Conservation (phyloP, 1,140 invertebrate genomes). For the Aethina tumida region DNA sequence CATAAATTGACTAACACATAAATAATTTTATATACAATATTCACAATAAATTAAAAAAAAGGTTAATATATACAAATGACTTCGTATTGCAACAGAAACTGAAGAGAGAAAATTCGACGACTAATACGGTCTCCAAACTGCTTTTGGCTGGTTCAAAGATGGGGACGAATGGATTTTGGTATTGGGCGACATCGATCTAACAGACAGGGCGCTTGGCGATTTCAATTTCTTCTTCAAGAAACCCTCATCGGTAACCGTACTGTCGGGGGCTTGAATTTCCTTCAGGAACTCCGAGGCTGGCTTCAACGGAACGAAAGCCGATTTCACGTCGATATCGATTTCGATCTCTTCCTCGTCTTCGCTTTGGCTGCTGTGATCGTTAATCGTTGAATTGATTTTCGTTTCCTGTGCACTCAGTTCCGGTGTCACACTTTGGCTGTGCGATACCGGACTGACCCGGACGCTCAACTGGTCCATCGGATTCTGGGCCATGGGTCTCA, state of each 20-base stretch:
- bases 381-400: constrained; percentile 50
- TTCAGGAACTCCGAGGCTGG: constrained; percentile 36
- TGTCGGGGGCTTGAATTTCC: constrained; percentile 45
- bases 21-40: constrained; percentile 17
- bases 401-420: constrained; percentile 21
- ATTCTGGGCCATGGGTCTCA: constrained; percentile 9
- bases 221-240: constrained; percentile 48
- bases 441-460: constrained; percentile 24
- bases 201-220: constrained; percentile 42
- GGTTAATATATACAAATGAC: constrained; percentile 16
- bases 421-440: constrained; percentile 22
- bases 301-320: constrained; percentile 55
- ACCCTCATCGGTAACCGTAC: constrained; percentile 43
- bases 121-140: constrained; percentile 69
- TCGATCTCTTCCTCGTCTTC: constrained; percentile 57
- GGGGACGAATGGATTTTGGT: constrained; percentile 48
- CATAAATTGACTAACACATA: constrained; percentile 23
- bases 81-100: constrained; percentile 19
- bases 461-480: constrained; percentile 26
- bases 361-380: constrained; percentile 46
- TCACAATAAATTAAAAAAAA: constrained; percentile 24
- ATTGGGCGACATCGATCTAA: constrained; percentile 38
- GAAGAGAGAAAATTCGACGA: constrained; percentile 6
- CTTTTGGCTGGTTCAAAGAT: constrained; percentile 46
- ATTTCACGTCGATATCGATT: constrained; percentile 67